Conservation (phyloP, 2,797 vertebrate genomes). For the Lateolabrax maculatus region DNA sequence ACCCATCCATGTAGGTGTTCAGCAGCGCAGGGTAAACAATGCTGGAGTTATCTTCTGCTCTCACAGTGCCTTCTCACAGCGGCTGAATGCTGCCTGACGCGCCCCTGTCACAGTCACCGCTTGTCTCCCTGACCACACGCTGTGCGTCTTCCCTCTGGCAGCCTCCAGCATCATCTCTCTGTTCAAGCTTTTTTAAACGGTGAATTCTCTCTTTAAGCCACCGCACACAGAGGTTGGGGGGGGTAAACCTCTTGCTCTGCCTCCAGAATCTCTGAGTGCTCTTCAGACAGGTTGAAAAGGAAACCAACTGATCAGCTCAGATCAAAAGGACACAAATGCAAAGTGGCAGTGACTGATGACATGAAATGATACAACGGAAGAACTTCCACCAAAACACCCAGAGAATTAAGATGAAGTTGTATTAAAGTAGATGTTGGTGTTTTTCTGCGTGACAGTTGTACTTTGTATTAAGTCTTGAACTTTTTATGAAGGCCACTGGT, state of each 20-base stretch:
- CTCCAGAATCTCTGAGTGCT: conserved; percentile 16
- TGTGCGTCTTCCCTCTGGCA: too few species aligned
- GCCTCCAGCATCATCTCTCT: too few species aligned
- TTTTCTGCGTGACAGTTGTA: neutral
- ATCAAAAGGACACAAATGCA: conserved; percentile 18
- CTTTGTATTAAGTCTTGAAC: neutral
- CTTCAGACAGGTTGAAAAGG: conserved; percentile 41
- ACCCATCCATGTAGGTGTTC: too few species aligned
- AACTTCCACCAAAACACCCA: neutral
- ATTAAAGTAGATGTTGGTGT: neutral
- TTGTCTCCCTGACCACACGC: too few species aligned
- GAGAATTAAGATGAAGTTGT: neutral
- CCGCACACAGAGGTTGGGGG: rapidly evolving
- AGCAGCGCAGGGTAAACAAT: too few species aligned
- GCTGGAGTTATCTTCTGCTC: too few species aligned
- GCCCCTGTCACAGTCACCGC: too few species aligned
- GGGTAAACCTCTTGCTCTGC: conserved; percentile 5
- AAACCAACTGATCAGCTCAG: conserved; percentile 36
- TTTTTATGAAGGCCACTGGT: neutral
- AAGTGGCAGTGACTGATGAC: conserved; percentile 14
- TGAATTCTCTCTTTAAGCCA: neutral
- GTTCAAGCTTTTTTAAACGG: too few species aligned
- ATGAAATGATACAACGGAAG: neutral
- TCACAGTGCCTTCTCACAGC: too few species aligned
- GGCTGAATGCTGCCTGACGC: too few species aligned